These are phyloP conservation scores for Anniella stebbinsi DNA, from an alignment of 2,797 vertebrate genomes.

Conservation along the genomic window DNA sequence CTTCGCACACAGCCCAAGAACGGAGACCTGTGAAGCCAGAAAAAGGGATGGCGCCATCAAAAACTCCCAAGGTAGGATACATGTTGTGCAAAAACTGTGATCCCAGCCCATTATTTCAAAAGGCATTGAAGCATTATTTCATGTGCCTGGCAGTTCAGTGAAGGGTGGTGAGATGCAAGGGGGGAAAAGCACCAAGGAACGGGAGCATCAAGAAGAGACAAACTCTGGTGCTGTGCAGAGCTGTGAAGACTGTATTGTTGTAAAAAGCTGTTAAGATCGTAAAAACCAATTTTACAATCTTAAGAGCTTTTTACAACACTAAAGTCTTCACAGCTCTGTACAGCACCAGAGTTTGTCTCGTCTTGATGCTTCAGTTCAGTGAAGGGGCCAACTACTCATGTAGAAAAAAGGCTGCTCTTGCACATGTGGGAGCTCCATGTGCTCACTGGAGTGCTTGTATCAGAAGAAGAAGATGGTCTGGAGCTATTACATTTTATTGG, in stretches of 20 bases:
- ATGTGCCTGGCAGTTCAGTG: neutral
- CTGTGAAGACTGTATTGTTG: no score
- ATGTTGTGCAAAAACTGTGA: conserved; percentile 1
- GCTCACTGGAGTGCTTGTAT: neutral
- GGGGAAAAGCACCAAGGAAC: no score
- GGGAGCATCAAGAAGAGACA: no score
- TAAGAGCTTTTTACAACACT: no score
- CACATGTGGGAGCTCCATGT: neutral
- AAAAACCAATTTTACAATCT: no score
- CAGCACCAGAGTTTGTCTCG: no score
- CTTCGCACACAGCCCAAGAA: conserved; percentile 61
- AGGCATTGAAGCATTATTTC: neutral
- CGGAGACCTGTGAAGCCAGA: conserved; percentile 79
- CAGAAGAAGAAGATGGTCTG: neutral
- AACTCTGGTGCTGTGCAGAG: no score
- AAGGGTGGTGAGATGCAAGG: no score
- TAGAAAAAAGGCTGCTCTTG: neutral
- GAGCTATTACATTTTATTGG: neutral
- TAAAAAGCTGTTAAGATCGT: no score
- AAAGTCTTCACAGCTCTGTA: no score
- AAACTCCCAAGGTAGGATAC: conserved; percentile 79
- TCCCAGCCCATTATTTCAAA: neutral
- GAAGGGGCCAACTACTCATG: neutral
- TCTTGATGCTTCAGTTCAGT: no score
- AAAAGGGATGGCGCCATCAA: conserved; percentile 71